Evolutionary conservation across 2,888 invertebrate species (phyloP).

Genomic region (Byasa hedistus): DNA sequence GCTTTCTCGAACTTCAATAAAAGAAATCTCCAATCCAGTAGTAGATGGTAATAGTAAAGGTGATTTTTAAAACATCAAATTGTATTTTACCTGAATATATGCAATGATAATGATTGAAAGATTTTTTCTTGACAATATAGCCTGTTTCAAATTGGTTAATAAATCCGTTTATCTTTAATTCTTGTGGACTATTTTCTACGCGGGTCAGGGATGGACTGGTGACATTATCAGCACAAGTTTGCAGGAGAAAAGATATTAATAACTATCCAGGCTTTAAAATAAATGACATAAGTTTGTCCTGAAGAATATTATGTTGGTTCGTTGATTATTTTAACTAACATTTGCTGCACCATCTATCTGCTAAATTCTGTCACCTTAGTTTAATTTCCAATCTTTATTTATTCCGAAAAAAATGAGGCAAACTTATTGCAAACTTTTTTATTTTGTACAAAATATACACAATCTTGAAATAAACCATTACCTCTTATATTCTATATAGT

Average conservation of each 20-base stretch:
- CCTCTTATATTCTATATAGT: background rate
- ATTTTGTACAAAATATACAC: background rate
- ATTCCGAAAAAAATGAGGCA: background rate
- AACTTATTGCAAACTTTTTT: background rate
- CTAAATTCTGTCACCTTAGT: too few relatives aligned
- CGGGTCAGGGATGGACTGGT: too few relatives aligned
- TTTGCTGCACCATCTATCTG: too few relatives aligned
- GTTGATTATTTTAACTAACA: too few relatives aligned
- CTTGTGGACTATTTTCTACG: too few relatives aligned
- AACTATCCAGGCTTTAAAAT: too few relatives aligned
- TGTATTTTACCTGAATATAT: background rate
- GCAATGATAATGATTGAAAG: background rate
- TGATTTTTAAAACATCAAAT: constrained; percentile 11
- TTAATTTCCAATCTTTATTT: background rate
- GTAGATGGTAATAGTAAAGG: constrained; percentile 14
- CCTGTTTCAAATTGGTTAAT: background rate
- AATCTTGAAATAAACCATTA: background rate
- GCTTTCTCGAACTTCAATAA: constrained; percentile 34
- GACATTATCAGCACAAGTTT: too few relatives aligned
- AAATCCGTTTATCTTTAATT: too few relatives aligned
- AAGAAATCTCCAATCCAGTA: constrained; percentile 2
- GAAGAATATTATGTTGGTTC: too few relatives aligned
- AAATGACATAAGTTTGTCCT: too few relatives aligned
- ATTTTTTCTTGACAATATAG: background rate
- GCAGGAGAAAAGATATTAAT: too few relatives aligned